Base-by-base conservation (phyloP, 1,140 invertebrate species). In the Bombus confusus region DNA sequence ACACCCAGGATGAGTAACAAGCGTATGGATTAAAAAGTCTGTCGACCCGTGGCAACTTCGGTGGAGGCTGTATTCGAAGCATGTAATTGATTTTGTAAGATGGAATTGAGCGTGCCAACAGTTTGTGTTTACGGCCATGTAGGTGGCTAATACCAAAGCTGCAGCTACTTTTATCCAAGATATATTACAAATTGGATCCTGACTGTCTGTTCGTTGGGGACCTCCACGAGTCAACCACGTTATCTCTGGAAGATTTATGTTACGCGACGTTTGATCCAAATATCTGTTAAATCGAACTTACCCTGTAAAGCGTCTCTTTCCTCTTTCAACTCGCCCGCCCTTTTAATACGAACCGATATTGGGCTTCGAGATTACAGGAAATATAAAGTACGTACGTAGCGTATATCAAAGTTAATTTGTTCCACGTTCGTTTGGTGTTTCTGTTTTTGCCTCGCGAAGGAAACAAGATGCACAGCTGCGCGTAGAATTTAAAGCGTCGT, bases 171-270 rank as follows among this genome's bases (percentile, higher is more conserved):
- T 83, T 83, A 57, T 83, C 62, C 39, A 64, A 78, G 82, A 83
- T 77, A 83, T 69, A 78, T 83, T 78, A 83, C 74, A 83, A 78
- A 83, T 83, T 83, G 82, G 73, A 59, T 83, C 37, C 37, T 25
- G 43, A 66, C 69, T 69, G 43, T 69, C 13, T 68, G 43, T n/a
- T 57, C 15, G 37, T 74, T 75, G 10, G 22, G 13, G 0, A 15
- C 41, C 4, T 28, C 28, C 4, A 39, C 66, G 66, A 52, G 59
- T 82, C 59, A 75, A 64, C 34, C 41, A 22, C 31, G 72, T 28
- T 64, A 75, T 74, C 79, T 41, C 15, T 37, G 12, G 15, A 22
- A 25, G 47, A 82, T 82, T 75, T 64, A 31, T 82, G 52, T 64
- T 66, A 18, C 18, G 28, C 25, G 41, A 72, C 34, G 31, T 28